These are phyloP conservation scores for Hydrochoerus hydrochaeris DNA, from an alignment of 2,113 vertebrate species.

Conservation along the genomic window DNA sequence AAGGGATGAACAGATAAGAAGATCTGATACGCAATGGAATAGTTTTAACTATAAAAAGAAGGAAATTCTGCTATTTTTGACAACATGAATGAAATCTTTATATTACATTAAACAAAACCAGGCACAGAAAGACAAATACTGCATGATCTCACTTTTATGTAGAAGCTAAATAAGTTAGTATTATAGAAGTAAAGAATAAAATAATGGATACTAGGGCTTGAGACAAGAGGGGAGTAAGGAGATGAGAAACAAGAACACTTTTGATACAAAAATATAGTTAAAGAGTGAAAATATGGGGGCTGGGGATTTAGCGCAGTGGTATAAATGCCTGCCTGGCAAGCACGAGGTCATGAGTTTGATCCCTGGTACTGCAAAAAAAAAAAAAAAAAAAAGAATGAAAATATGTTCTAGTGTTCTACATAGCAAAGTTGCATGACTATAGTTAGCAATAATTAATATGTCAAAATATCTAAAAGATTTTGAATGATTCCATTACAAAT, in stretches of 20 bases:
- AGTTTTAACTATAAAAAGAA: background rate
- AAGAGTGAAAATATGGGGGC: background rate
- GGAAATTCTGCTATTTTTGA: background rate
- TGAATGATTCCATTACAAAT: background rate
- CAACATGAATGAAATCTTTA: no score
- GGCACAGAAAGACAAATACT: background rate
- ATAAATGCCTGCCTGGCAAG: no score
- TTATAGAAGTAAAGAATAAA: background rate
- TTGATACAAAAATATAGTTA: background rate
- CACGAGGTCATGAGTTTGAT: no score
- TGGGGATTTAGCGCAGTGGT: no score
- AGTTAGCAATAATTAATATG: background rate
- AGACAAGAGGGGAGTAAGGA: background rate
- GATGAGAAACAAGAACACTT: no score
- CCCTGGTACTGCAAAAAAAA: no score
- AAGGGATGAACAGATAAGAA: background rate
- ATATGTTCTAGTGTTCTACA: background rate
- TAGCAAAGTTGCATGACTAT: background rate
- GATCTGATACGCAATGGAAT: background rate
- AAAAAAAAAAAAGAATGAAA: background rate
- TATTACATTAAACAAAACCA: background rate
- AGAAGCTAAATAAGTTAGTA: background rate
- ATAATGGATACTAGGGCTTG: background rate
- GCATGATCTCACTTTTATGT: background rate
- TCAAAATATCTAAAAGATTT: background rate